Evolutionary conservation across 2,888 invertebrate genomes (phyloP), one percentile per base, ranked within the genome.

Genomic region (Penaeus monodon): DNA sequence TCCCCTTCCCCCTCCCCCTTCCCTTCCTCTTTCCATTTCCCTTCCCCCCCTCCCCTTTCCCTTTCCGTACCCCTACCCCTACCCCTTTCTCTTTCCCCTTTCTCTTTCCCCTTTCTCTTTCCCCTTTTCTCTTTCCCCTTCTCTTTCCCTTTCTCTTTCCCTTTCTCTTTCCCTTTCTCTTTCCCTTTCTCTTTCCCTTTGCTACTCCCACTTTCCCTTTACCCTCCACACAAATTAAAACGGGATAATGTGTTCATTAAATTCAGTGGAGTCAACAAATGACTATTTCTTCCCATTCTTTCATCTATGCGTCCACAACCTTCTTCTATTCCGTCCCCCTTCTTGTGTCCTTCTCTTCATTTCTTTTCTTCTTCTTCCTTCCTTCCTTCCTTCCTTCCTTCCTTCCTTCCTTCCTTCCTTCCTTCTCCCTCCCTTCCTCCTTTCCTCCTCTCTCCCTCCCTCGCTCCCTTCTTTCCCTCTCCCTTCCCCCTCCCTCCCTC

Each of bases 131-230:
- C n/a, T 70, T 4, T 1, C 70, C 29, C 24, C 6, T 38, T 6
- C 33, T 14, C 17, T 17, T 2, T 2, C 14, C 17, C 57, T 10
- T 57, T 2, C 14, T 2, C 57, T 57, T 10, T 2, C 10, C 57
- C 14, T 2, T 10, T 57, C 57, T 2, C 14, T 3, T 17, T 57
- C 3, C 3, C 17, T 57, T 12, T 57, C 57, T 6, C 3, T 57
- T 17, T 57, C 70, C 22, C 70, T 27, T 1, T 0, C 24, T 1
- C 1, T 4, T 17, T 27, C 68, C n/a, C n/a, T n/a, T n/a, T n/a
- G n/a, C n/a, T n/a, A n/a, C n/a, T n/a, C n/a, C n/a, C n/a, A 1
- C 2, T 22, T 1, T 17, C 24, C 3, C 29, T 29, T 6, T 0
- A 44, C 10, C 10, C 44, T 10, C 8, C 44, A 44, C 44, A 44